Evolutionary conservation across 2,797 vertebrate genomes (phyloP).

Genomic region (Fistularia tabacaria): DNA sequence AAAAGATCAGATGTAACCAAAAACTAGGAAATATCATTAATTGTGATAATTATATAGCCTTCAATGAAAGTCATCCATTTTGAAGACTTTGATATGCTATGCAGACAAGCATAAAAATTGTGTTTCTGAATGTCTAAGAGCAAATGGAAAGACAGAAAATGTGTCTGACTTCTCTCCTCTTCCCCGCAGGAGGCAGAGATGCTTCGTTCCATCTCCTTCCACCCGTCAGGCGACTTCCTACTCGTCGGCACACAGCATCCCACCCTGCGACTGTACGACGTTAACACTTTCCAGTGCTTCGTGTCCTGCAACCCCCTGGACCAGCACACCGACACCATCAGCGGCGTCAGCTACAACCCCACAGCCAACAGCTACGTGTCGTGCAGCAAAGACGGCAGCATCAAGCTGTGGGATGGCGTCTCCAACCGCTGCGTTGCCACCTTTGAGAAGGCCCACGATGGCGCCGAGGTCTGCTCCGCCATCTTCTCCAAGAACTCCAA

Average conservation of each 20-base stretch:
- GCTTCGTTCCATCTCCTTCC: constrained; percentile 96
- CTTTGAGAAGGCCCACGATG: constrained; percentile 93
- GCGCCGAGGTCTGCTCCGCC: constrained; percentile 94
- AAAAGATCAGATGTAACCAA: too few species aligned
- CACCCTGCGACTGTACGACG: constrained; percentile 93
- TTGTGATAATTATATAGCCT: too few species aligned
- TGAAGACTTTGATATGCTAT: too few species aligned
- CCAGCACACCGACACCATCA: constrained; percentile 96
- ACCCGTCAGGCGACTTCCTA: constrained; percentile 95
- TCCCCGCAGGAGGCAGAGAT: constrained; percentile 92
- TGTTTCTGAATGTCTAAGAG: not conserved
- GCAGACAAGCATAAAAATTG: not conserved
- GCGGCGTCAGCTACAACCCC: constrained; percentile 90
- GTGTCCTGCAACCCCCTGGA: constrained; percentile 96
- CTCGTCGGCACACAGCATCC: constrained; percentile 97
- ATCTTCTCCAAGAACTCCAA: constrained; percentile 98
- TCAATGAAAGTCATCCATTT: too few species aligned
- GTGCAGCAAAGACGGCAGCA: constrained; percentile 96
- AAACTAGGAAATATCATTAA: too few species aligned
- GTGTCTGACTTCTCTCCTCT: too few species aligned
- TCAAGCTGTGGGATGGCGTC: constrained; percentile 96
- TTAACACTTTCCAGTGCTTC: constrained; percentile 98
- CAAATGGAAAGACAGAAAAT: not conserved
- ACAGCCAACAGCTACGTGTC: constrained; percentile 93
- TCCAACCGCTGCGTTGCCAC: constrained; percentile 95